A percentile compares a stretch with the other conserved stretches of the same genome.
phyloP scores from a whole-genome alignment of 1,140 invertebrate genomes.

The Nephotettix cincticeps region DNA sequence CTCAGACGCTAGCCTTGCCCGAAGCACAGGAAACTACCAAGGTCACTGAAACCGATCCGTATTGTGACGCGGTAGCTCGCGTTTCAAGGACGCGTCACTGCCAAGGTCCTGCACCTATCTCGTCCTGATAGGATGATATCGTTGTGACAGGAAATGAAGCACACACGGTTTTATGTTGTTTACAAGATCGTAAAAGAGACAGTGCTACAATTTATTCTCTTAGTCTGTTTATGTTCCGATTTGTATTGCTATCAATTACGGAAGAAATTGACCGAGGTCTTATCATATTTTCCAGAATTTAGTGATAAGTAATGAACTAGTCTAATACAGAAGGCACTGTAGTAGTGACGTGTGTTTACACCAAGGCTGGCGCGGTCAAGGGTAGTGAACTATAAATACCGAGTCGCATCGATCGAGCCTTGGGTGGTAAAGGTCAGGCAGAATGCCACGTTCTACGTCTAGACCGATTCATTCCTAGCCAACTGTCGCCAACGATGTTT shows the following conservation, averaged over 20 bases:
- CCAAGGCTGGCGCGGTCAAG: conserved; percentile 7
- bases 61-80: conserved; percentile 9
- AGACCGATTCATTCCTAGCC: conserved; percentile 16
- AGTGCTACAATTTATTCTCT: too few relatives aligned
- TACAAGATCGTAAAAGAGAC: too few relatives aligned
- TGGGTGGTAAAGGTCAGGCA: conserved; percentile 17
- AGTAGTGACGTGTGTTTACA: not conserved
- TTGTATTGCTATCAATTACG: too few relatives aligned
- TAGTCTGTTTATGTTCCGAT: too few relatives aligned
- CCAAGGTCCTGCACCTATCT: not conserved
- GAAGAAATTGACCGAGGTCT: too few relatives aligned
- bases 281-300: too few relatives aligned
- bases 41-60: conserved; percentile 12
- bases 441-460: conserved; percentile 19
- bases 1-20: conserved; percentile 32
- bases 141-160: too few relatives aligned
- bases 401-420: conserved; percentile 22
- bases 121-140: too few relatives aligned
- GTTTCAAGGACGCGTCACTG: not conserved
- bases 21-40: conserved; percentile 21
- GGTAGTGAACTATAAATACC: conserved; percentile 21
- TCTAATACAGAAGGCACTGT: too few relatives aligned
- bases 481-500: not conserved
- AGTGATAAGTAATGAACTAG: too few relatives aligned
- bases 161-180: too few relatives aligned